phyloP scores from a whole-genome alignment of 2,797 vertebrate species.

The Coreius guichenoti region DNA sequence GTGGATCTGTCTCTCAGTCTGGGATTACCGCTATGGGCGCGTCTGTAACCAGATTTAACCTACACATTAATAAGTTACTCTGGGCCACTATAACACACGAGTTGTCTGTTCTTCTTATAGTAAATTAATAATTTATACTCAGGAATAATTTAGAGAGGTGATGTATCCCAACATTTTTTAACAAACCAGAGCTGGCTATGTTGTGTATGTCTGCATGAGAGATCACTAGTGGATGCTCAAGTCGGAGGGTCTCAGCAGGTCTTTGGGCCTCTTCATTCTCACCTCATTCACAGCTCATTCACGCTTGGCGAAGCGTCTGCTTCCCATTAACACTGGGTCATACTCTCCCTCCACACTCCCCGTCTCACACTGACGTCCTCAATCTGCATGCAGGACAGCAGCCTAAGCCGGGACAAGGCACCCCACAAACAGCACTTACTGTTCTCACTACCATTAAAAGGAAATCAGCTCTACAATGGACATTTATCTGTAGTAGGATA shows the following conservation, averaged over 20 bases:
- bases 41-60: conserved; percentile 72
- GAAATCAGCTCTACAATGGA: conserved; percentile 23
- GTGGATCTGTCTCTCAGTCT: conserved; percentile 71
- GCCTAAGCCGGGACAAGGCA: conserved; percentile 25
- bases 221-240: conserved; percentile 32
- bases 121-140: not conserved
- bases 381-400: conserved; percentile 61
- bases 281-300: conserved; percentile 85
- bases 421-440: conserved; percentile 26
- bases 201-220: conserved; percentile 16
- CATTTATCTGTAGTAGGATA: not conserved
- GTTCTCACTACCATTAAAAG: conserved; percentile 44
- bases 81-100: conserved; percentile 23
- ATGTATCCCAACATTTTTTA: conserved; percentile 10
- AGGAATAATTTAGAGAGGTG: conserved; percentile 39
- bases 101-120: conserved; percentile 29
- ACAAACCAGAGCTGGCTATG: conserved; percentile 9
- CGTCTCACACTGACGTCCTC: conserved; percentile 41
- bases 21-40: conserved; percentile 70
- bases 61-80: conserved; percentile 38
- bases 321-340: conserved; percentile 80
- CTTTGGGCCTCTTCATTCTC: conserved; percentile 77
- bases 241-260: conserved; percentile 78
- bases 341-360: conserved; percentile 63
- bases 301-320: conserved; percentile 74